These are phyloP conservation scores for Nylanderia fulva DNA, from an alignment of 1,140 invertebrate species.

Conservation along the genomic window DNA sequence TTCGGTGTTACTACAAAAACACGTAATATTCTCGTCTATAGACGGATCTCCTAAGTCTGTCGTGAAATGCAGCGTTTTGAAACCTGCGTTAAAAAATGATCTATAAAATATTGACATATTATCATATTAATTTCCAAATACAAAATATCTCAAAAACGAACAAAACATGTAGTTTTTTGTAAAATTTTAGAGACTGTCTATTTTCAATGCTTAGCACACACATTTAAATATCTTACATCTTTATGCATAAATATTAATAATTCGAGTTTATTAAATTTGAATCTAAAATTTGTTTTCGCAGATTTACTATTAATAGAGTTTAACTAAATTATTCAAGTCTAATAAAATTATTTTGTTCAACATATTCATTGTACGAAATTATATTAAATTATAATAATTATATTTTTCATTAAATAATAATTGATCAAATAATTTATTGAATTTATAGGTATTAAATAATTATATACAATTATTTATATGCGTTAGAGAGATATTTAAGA, in stretches of 20 bases:
- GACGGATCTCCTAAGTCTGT: conserved; percentile 11
- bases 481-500: background rate
- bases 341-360: background rate
- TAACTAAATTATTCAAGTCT: background rate
- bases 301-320: background rate
- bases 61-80: conserved; percentile 35
- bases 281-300: background rate
- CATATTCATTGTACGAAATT: too few relatives aligned
- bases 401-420: too few relatives aligned
- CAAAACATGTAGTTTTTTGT: background rate
- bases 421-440: too few relatives aligned
- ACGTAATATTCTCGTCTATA: background rate
- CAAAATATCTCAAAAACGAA: background rate
- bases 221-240: background rate
- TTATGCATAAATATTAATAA: background rate
- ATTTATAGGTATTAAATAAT: too few relatives aligned
- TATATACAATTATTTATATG: background rate
- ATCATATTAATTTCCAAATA: background rate
- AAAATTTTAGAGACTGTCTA: background rate
- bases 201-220: too few relatives aligned
- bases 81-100: conserved; percentile 35
- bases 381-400: background rate
- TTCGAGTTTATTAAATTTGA: conserved; percentile 1
- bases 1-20: conserved; percentile 34
- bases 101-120: too few relatives aligned